Evolutionary conservation across 2,113 vertebrate genomes (phyloP).

Genomic region (Pluvialis apricaria): DNA sequence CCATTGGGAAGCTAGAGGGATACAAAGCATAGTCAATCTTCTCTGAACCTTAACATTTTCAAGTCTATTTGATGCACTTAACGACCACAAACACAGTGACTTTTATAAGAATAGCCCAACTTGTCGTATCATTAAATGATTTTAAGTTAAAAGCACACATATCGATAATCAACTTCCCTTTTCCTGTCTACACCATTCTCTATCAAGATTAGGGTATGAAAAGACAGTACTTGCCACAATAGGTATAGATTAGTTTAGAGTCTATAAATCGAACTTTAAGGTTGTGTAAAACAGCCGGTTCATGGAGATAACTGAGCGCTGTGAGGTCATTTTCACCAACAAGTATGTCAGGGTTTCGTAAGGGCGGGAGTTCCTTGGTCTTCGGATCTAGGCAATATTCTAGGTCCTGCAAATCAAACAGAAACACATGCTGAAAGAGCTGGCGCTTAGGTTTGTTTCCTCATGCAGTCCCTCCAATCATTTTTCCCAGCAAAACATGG

Average conservation of each 20-base stretch:
- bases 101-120: neutral
- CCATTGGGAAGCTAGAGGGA: neutral
- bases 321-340: constrained; percentile 99
- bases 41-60: neutral
- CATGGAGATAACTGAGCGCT: constrained; percentile 96
- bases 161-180: neutral
- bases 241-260: constrained; percentile 98
- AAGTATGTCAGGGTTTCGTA: constrained; percentile 96
- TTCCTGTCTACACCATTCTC: neutral
- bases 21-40: neutral
- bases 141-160: neutral
- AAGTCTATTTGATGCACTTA: neutral
- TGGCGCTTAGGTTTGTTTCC: neutral
- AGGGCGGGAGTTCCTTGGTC: constrained; percentile 88
- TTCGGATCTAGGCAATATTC: constrained; percentile 87
- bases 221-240: constrained; percentile 84
- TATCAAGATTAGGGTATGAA: neutral
- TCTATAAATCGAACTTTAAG: constrained; percentile 97
- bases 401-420: constrained; percentile 74
- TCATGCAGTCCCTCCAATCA: neutral
- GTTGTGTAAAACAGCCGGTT: constrained; percentile 96
- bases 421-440: neutral
- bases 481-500: neutral
- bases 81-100: neutral
- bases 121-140: fast-evolving